Percentiles rank a stretch among this genome's conserved stretches.
These are phyloP conservation scores for Lucinisca nassula DNA, from an alignment of 2,888 invertebrate genomes.

Conservation along the genomic window DNA sequence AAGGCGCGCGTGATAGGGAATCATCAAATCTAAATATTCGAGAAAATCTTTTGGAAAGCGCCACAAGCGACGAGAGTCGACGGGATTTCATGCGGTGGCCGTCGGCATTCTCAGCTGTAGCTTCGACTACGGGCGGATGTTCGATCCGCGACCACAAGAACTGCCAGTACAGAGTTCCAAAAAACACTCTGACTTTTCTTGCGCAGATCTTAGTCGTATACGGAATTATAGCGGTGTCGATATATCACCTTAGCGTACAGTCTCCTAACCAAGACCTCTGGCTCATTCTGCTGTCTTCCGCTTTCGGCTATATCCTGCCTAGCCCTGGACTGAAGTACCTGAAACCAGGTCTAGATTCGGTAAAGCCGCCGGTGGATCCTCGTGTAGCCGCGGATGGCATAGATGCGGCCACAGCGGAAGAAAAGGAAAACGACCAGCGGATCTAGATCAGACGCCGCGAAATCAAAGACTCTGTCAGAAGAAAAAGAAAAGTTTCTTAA, in stretches of 20 bases:
- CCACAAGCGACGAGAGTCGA: neutral
- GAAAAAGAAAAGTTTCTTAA: neutral
- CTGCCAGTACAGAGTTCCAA: conserved; percentile 1
- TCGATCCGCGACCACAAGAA: neutral
- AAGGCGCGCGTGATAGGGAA: neutral
- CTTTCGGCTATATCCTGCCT: too few relatives aligned
- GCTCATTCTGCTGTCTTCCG: too few relatives aligned
- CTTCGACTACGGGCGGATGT: neutral
- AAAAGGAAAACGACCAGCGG: neutral
- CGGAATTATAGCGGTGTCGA: neutral
- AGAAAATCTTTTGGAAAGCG: too few relatives aligned
- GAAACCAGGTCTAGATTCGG: neutral
- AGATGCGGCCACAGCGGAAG: neutral
- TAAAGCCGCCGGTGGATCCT: neutral
- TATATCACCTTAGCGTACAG: too few relatives aligned
- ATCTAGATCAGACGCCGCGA: neutral
- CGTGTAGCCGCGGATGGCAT: too few relatives aligned
- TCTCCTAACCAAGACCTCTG: too few relatives aligned
- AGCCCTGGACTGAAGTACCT: neutral
- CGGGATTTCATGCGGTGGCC: neutral
- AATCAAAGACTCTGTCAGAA: neutral
- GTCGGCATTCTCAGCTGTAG: neutral
- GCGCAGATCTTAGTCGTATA: neutral
- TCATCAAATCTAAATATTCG: neutral
- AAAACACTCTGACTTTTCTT: neutral